phyloP scores from a whole-genome alignment of 2,113 vertebrate species.

The Alethe castanea region DNA sequence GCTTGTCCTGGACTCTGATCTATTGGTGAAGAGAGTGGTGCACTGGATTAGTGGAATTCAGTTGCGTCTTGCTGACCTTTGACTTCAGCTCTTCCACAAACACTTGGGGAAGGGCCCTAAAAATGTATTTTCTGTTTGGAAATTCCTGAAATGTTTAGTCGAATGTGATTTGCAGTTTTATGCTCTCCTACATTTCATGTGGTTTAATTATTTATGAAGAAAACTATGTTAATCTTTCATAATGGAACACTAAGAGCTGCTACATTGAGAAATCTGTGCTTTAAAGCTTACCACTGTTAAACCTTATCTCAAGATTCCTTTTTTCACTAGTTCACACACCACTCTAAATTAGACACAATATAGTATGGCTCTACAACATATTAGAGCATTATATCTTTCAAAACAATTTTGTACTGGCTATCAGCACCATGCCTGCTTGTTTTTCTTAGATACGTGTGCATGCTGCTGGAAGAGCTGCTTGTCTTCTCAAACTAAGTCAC shows the following conservation, averaged over 20 bases:
- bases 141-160: neutral
- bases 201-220: neutral
- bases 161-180: neutral
- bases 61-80: neutral
- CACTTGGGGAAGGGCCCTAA: neutral
- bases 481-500: neutral
- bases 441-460: neutral
- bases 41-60: neutral
- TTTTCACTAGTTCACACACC: neutral
- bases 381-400: neutral
- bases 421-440: neutral
- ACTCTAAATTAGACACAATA: neutral
- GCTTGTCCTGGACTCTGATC: neutral
- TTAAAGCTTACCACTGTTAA: neutral
- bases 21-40: neutral
- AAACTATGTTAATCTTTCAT: neutral
- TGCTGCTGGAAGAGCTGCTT: neutral
- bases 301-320: neutral
- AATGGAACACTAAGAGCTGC: neutral
- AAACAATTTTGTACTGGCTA: neutral
- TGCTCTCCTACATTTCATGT: neutral
- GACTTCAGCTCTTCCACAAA: neutral
- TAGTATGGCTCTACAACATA: neutral
- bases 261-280: neutral
- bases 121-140: neutral